Evolutionary conservation across 2,113 vertebrate species (phyloP), one percentile per base, ranked within the genome.

Genomic region (Barbus barbus): DNA sequence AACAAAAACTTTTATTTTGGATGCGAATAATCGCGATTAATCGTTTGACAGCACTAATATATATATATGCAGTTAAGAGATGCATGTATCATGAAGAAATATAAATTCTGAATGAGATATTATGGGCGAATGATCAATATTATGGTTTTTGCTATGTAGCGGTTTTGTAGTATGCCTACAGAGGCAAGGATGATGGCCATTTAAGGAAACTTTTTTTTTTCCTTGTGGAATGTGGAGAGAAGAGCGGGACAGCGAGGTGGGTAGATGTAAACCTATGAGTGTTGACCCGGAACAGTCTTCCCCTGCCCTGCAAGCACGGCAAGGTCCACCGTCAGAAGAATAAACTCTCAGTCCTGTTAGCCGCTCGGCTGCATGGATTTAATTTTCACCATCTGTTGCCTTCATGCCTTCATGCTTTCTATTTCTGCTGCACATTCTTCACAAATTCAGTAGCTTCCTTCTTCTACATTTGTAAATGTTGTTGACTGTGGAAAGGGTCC

Each of bases 361-460:
- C 90, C 87, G 86, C 90, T 88, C 83, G 90, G 89, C 91, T 88
- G 90, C 95, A 94, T 95, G 95, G 94, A 95, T 95, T 95, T 94
- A 93, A 97, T 98, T 96, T 96, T 95, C 92, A 87, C 97, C 97
- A 98, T 98, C 96, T 97, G 96, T 95, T 85, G 89, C 88, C 91
- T 94, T 95, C 92, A 90, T 94, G 93, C 94, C 95, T 95, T 93
- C 93, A 93, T 90, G 91, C 89, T 95, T 97, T 96, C 95, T 95
- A 95, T 93, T 93, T 94, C 94, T 92, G 91, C 93, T 95, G 95
- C 94, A 95, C 96, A 95, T 97, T 97, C 96, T 97, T 97, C 96
- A 96, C 94, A 96, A 96, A 96, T 96, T 97, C 96, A 95, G 97
- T 97, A 98, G 97, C 97, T 96, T 97, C 96, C 96, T 97, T 96